Evolutionary conservation across 2,888 invertebrate genomes (phyloP).

Genomic region (Ganaspis brasiliensis): DNA sequence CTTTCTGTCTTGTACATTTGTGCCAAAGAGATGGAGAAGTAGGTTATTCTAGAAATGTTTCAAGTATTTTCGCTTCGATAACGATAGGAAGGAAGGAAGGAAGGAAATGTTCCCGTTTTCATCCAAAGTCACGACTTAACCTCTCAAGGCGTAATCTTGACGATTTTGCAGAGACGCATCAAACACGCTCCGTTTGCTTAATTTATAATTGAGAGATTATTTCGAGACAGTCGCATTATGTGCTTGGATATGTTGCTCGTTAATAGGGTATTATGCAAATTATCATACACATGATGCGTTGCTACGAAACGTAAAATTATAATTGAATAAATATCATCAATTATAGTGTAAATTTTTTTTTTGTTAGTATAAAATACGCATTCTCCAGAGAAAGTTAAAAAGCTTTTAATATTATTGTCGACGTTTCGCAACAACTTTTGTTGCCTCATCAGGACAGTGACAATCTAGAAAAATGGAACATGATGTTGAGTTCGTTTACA

Average conservation of each 20-base stretch:
- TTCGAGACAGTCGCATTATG: not conserved
- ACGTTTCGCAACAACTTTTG: no score
- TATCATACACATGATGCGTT: not conserved
- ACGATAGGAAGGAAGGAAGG: constrained; percentile 13
- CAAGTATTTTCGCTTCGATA: constrained; percentile 1
- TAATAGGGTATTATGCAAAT: not conserved
- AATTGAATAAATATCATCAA: no score
- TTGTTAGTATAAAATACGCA: no score
- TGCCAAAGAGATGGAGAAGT: not conserved
- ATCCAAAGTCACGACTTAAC: not conserved
- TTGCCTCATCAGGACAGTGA: no score
- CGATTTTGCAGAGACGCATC: constrained; percentile 8
- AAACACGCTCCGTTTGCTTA: constrained; percentile 8
- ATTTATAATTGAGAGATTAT: not conserved
- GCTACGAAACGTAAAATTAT: not conserved
- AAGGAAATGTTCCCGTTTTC: constrained; percentile 21
- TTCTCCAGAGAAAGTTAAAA: no score
- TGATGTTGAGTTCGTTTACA: no score
- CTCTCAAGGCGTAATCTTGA: not conserved
- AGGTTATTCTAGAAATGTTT: constrained; percentile 19
- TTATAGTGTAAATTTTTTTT: no score
- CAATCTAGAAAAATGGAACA: no score
- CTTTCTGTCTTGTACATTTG: not conserved
- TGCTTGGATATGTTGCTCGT: not conserved
- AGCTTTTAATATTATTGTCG: no score